A percentile compares a stretch with the other conserved stretches of the same genome.
Conservation (phyloP, 2,888 invertebrate species). For the Ochlodes sylvanus region DNA sequence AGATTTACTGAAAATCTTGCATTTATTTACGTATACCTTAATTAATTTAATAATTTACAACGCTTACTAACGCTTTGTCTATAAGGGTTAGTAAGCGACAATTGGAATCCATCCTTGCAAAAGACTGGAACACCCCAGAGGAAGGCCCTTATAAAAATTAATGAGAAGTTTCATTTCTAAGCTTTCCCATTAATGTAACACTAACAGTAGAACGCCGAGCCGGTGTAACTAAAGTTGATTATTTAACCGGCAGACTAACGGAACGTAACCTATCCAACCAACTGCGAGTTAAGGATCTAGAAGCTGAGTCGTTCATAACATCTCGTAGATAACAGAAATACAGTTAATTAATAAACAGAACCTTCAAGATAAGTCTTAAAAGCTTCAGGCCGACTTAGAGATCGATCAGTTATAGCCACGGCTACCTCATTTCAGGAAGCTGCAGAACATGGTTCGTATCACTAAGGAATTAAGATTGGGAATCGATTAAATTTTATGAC, state of each 20-base stretch:
- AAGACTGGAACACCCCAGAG: no score
- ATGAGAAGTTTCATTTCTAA: neutral
- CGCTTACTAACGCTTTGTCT: no score
- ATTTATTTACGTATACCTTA: no score
- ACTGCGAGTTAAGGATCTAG: constrained; percentile 33
- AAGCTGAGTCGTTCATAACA: constrained; percentile 29
- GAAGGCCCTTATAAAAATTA: no score
- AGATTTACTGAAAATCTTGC: no score
- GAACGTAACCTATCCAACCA: constrained; percentile 24
- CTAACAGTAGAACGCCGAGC: neutral
- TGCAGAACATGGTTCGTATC: neutral
- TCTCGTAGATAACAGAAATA: constrained; percentile 33
- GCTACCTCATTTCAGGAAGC: constrained; percentile 27
- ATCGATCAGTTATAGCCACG: constrained; percentile 23
- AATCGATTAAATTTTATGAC: constrained; percentile 14
- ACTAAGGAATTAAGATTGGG: constrained; percentile 18
- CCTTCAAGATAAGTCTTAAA: constrained; percentile 36
- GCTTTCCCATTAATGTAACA: neutral
- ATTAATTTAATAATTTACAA: no score
- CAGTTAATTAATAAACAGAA: constrained; percentile 38
- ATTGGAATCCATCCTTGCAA: no score
- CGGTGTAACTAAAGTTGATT: constrained; percentile 10
- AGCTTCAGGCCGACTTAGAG: constrained; percentile 33
- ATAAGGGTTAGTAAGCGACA: no score
- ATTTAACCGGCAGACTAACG: constrained; percentile 34